Evolutionary conservation across 1,140 invertebrate genomes (phyloP), one percentile per base, ranked within the genome.

Genomic region (Sinonovacula constricta): DNA sequence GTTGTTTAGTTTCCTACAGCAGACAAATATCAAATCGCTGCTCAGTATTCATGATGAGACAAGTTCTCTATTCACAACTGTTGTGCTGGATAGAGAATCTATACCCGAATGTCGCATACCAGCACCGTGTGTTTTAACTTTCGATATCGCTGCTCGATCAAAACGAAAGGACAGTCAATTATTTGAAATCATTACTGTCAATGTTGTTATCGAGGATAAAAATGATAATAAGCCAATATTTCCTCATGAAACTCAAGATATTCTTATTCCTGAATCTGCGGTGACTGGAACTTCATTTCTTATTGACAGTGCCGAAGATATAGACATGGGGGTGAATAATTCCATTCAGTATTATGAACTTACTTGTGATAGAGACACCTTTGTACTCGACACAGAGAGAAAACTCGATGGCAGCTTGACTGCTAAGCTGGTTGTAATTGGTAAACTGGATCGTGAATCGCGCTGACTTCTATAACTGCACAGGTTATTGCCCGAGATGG

Each of bases 221-320:
- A 99, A 99, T 89, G 98, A 99, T 92, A 98, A 98, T 91, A 94
- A 95, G 4, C 97, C 97, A 0, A 92, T 94, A 10, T 98, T 98
- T 91, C 84, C 85, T 0, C 67, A 76, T 18, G 72, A 76, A 22
- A 76, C 75, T 15, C 60, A 85, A 15, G 84, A 71, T 49, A 70
- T 89, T 36, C 66, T 53, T 31, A 84, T 91, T 10, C 75, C 81
- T 18, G 90, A 95, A 94, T 71, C 84, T 59, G 83, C 82, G 14
- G 84, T 77, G 0, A 54, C 80, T 10, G 86, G 84, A 0, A 92
- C 94, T 18, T 95, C 96, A 91, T 95, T 95, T 1, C 91, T 28
- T 95, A 96, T 89, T 69, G 83, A 60, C 24, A 86, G 68, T 36
- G 88, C 81, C 68, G 84, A 74, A 51, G 88, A 91, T 70, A 81